Evolutionary conservation across 2,888 invertebrate genomes (phyloP), one percentile per base, ranked within the genome.

Genomic region (Heliconius sara): DNA sequence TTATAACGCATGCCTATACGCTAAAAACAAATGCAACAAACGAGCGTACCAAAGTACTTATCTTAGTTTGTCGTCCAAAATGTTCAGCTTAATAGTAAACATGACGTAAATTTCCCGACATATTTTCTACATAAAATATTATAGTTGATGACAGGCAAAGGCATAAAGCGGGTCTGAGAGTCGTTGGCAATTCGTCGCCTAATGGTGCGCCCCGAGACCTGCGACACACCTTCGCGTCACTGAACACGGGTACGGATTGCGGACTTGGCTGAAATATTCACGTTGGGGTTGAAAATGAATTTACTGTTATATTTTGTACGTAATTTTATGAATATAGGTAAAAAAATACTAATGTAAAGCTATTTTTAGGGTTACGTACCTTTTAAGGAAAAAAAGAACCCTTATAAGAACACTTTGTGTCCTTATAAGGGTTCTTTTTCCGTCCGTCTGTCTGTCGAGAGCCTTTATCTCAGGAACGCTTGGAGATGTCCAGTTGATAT

Each of bases 171-270:
- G 76, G 76, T 68, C 70, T 76, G 73, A 79, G 77, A 81, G 80
- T 82, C 75, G 79, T 77, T 74, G 57, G 79, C 77, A 77, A 80
- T 77, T 78, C 77, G 79, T 72, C 78, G 78, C 67, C 78, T 83
- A 82, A 81, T 83, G 80, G 82, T 79, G 79, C 76, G 82, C 79
- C 68, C 73, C 25, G 82, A 81, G 82, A 82, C 82, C 81, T 76
- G 65, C 47, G 78, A 76, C 78, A 81, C 81, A 75, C 80, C 76
- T 78, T 70, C 78, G 79, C 79, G 79, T 79, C 81, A 74, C 52
- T 73, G 78, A 81, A 76, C 76, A 78, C 72, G 73, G 52, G 76
- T 52, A 75, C 77, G 81, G 75, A 81, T 78, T 81, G 79, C 78
- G 65, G 67, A 80, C 71, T 77, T 75, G 66, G 76, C 79, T 47